These are phyloP conservation scores for Melinopterus prodromus DNA, from an alignment of 2,888 invertebrate genomes.

Conservation along the genomic window DNA sequence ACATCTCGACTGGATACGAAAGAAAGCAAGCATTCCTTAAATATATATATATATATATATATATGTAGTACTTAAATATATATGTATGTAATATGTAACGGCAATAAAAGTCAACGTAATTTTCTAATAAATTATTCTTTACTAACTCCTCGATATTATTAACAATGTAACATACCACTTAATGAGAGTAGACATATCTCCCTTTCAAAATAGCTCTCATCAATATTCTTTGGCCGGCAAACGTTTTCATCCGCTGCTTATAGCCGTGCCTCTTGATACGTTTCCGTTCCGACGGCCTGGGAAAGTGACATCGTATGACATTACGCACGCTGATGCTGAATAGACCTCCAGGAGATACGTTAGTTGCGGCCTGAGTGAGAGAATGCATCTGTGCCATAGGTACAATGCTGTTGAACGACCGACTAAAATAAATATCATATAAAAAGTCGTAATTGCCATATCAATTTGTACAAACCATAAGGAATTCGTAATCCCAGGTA, in stretches of 20 bases:
- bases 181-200: constrained; percentile 74
- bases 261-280: constrained; percentile 78
- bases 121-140: background rate
- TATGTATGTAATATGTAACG: too few relatives aligned
- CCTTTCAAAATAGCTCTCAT: constrained; percentile 83
- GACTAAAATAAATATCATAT: constrained; percentile 14
- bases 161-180: constrained; percentile 44
- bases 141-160: background rate
- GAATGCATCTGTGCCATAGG: constrained; percentile 23
- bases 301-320: constrained; percentile 74
- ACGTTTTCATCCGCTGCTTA: constrained; percentile 73
- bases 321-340: constrained; percentile 56
- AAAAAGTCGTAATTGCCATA: background rate
- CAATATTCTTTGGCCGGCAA: constrained; percentile 71
- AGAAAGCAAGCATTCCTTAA: constrained; percentile 17
- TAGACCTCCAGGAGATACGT: constrained; percentile 48
- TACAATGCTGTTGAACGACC: background rate
- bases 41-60: too few relatives aligned
- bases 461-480: background rate
- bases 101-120: background rate
- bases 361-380: constrained; percentile 10
- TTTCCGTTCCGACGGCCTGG: constrained; percentile 76
- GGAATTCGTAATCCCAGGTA: background rate
- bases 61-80: too few relatives aligned
- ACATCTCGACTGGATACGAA: constrained; percentile 48